Base-by-base conservation (phyloP, 2,888 invertebrate genomes). In the Arge pagana region DNA sequence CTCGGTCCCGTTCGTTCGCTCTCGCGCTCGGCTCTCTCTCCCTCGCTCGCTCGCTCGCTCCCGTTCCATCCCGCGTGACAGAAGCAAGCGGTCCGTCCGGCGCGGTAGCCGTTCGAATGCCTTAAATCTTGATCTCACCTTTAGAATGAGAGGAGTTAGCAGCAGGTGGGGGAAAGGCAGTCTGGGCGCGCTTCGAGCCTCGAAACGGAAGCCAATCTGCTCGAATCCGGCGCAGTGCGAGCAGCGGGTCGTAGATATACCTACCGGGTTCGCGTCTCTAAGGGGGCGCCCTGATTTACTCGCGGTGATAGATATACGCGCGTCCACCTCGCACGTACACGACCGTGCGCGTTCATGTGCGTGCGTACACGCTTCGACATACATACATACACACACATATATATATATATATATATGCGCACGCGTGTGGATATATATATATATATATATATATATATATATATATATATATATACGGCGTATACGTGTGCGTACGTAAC, bases 141-240 rank as follows among this genome's bases (percentile, higher is more conserved):
- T 60, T 55, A 40, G 54, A 48, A 55, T 52, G 60, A 52, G 61
- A 53, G 58, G 59, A 61, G 61, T 50, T 26, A 54, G 63, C 63
- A 52, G 51, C 59, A 58, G 62, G 61, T 70, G 70, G 67, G 61
- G 68, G 70, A 68, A 70, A 69, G 71, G 70, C 62, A 71, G 71
- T 72, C 74, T 71, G 73, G 68, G 72, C 67, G 71, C 70, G 74
- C 73, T 72, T 72, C 68, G 71, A 72, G 65, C 66, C 65, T 65
- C 66, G 65, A 67, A 71, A 68, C 71, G 73, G 74, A 72, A 71
- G 73, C 68, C 74, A 73, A 73, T 73, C 72, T 71, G 73, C 70
- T 73, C 69, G 72, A 72, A 73, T 72, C 73, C 72, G 74, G 72
- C 72, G 70, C 68, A 72, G 72, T 68, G 74, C 71, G 71, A 72